Conservation (phyloP, 2,888 invertebrate species). For the Rhimphoctona megacephalus region DNA sequence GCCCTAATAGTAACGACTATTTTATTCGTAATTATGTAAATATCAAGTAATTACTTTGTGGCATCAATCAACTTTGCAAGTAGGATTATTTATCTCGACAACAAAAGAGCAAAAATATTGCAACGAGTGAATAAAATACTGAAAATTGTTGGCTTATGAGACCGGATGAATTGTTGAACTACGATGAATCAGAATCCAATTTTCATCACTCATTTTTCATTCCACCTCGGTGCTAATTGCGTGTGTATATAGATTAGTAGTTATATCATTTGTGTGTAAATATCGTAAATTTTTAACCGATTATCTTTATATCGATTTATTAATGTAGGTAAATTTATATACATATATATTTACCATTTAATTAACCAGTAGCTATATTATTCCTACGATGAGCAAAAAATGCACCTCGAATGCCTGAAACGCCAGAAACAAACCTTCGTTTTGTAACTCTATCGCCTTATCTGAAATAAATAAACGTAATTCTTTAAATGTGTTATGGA, state of each 20-base stretch:
- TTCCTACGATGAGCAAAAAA: slow-evolving; percentile 71
- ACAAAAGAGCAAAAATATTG: background rate
- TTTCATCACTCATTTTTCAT: slow-evolving; percentile 65
- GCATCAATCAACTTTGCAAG: background rate
- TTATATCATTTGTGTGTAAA: slow-evolving; percentile 73
- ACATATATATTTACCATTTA: slow-evolving; percentile 68
- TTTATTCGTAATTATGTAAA: slow-evolving; percentile 42
- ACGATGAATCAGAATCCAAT: slow-evolving; percentile 58
- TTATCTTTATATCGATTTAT: slow-evolving; percentile 60
- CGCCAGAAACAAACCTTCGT: slow-evolving; percentile 74
- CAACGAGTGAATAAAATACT: background rate
- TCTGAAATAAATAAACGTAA: slow-evolving; percentile 80
- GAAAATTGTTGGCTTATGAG: background rate
- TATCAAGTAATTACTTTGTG: slow-evolving; percentile 42
- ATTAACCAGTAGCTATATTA: slow-evolving; percentile 74
- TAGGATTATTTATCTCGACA: background rate
- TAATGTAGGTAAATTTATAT: slow-evolving; percentile 45
- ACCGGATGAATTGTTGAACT: slow-evolving; percentile 15
- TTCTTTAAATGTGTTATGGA: slow-evolving; percentile 62
- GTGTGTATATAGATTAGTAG: slow-evolving; percentile 77
- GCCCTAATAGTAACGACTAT: background rate
- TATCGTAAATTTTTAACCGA: slow-evolving; percentile 74
- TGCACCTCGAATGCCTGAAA: slow-evolving; percentile 63
- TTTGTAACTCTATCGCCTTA: slow-evolving; percentile 81
- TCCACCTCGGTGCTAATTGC: slow-evolving; percentile 81